Percentiles rank a stretch among this genome's conserved stretches.
phyloP scores from a whole-genome alignment of 1,140 invertebrate genomes.

The Zaprionus camerounensis region DNA sequence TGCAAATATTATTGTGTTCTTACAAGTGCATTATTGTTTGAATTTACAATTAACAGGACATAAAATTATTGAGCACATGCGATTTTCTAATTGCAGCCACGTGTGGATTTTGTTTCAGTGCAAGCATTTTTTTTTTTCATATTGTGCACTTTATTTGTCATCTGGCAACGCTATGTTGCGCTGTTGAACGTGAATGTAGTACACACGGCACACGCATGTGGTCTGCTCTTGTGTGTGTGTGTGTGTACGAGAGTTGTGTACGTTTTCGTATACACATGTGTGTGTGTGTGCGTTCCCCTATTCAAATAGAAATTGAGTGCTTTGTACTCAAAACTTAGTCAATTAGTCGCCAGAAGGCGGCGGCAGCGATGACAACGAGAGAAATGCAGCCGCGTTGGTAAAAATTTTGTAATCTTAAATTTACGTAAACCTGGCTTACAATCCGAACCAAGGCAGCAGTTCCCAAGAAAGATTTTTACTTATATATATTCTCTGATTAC shows the following conservation, averaged over 20 bases:
- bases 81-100: slow-evolving; percentile 27
- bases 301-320: slow-evolving; percentile 78
- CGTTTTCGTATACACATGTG: slow-evolving; percentile 25
- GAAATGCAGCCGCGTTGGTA: slow-evolving; percentile 20
- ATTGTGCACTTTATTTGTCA: slow-evolving; percentile 23
- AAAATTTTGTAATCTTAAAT: slow-evolving; percentile 11
- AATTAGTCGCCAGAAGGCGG: slow-evolving; percentile 60
- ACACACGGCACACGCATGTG: slow-evolving; percentile 31
- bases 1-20: slow-evolving; percentile 15
- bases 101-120: slow-evolving; percentile 16
- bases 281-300: slow-evolving; percentile 55
- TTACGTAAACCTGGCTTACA: slow-evolving; percentile 6
- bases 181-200: slow-evolving; percentile 40
- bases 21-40: neutral
- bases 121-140: slow-evolving; percentile 17
- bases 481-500: neutral
- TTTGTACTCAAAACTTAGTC: slow-evolving; percentile 61
- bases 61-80: slow-evolving; percentile 5
- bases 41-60: neutral
- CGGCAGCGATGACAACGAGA: slow-evolving; percentile 42
- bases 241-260: slow-evolving; percentile 14
- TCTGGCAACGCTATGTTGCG: slow-evolving; percentile 55
- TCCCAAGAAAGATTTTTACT: slow-evolving; percentile 2
- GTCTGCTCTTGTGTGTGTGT: slow-evolving; percentile 20
- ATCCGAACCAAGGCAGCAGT: neutral